Base-by-base conservation (phyloP, 2,888 invertebrate genomes). In the Thecocarcelia acutangulata region DNA sequence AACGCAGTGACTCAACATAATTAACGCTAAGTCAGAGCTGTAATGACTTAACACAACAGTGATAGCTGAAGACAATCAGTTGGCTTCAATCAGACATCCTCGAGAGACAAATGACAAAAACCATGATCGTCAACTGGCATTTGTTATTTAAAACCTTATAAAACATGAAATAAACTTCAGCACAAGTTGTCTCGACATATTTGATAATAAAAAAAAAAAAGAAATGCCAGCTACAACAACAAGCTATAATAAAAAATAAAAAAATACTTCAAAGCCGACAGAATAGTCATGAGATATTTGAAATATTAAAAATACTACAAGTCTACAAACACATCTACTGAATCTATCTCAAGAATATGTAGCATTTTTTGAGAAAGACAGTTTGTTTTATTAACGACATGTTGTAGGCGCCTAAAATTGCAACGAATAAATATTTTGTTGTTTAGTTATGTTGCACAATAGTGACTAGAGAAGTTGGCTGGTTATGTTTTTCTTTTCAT, bases 1-100 rank as follows among this genome's bases (percentile, higher is more conserved):
- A 37, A 33, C 37, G 50, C 37, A 66, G 63, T 63, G 56, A 86
- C 85, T 82, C 86, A 85, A 86, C 85, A 86, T 88, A 88, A 87
- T 87, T 88, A 88, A 87, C 85, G 85, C 87, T 83, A 50, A 70
- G 63, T 37, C 61, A 54, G 52, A 63, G 61, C 68, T 21, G 58
- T 50, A 64, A 58, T 64, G 63, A 77, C 33, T 70, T 48, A 64
- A 58, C 70, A 77, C 50, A 56, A 21, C 56, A 64, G 33, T 56
- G 46, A 61, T 56, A 61, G 59, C 15, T 44, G 54, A 68, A 78
- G 44, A 44, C 77, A 78, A 78, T 66, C 72, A 78, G 52, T 66
- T 46, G 28, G 24, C 59, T 73, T 52, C 59, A 52, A 59, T 56
- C 44, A 58, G 58, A 66, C 52, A 69, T 69, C 17, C 40, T 69